Evolutionary conservation across 2,888 invertebrate genomes (phyloP).

Genomic region (Stenoptilia bipunctidactyla): DNA sequence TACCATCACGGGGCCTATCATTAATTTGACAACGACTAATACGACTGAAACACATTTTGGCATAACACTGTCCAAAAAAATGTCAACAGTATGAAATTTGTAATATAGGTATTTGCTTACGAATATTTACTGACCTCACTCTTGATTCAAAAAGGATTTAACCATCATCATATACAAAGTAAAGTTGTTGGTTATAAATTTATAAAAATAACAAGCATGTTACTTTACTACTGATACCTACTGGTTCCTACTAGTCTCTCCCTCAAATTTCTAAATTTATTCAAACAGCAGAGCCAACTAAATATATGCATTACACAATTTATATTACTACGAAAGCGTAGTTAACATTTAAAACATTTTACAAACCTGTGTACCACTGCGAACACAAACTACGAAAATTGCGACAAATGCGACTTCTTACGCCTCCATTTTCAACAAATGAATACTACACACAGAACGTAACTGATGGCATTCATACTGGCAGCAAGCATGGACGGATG

Average conservation of each 20-base stretch:
- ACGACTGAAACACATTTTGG: constrained; percentile 29
- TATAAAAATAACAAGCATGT: constrained; percentile 32
- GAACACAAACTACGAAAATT: constrained; percentile 42
- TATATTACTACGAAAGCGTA: constrained; percentile 36
- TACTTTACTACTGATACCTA: constrained; percentile 34
- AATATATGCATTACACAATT: constrained; percentile 24
- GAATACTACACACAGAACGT: constrained; percentile 39
- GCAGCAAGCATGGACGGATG: no score
- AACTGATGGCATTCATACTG: constrained; percentile 15
- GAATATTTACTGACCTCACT: no score
- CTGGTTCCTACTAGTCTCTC: constrained; percentile 53
- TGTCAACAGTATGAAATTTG: constrained; percentile 15
- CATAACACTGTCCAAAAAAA: constrained; percentile 35
- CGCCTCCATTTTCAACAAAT: constrained; percentile 69
- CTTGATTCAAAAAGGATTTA: no score
- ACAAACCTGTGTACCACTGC: constrained; percentile 43
- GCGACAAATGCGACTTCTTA: constrained; percentile 55
- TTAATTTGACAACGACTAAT: no score
- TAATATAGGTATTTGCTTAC: constrained; percentile 14
- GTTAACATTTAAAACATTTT: constrained; percentile 24
- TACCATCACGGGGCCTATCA: no score
- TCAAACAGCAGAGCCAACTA: constrained; percentile 19
- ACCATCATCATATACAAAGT: no score
- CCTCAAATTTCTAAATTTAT: constrained; percentile 52
- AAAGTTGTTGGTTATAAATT: constrained; percentile 1